These are phyloP conservation scores for Pseudomyrmex flavicornis DNA, from an alignment of 1,140 invertebrate genomes.

Conservation along the genomic window DNA sequence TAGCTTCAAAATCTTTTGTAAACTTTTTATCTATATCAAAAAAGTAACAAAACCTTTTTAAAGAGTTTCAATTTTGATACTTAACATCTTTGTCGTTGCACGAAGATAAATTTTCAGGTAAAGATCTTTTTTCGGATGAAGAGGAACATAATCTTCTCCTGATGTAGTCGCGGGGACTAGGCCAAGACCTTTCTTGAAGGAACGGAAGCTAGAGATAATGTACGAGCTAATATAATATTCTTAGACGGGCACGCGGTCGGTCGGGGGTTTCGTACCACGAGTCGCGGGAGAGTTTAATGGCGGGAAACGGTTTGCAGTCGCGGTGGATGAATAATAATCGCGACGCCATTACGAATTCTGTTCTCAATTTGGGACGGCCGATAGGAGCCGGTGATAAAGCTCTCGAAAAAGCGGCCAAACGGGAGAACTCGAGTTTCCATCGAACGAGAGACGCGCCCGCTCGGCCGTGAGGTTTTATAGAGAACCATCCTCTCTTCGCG, in stretches of 20 bases:
- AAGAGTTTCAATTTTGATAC: neutral
- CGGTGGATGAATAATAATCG: conserved; percentile 69
- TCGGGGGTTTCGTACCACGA: conserved; percentile 35
- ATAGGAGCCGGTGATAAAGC: conserved; percentile 58
- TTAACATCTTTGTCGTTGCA: neutral
- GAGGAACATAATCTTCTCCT: conserved; percentile 25
- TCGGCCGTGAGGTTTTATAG: conserved; percentile 34
- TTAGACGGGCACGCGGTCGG: conserved; percentile 68
- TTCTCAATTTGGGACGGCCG: conserved; percentile 59
- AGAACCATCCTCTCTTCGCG: conserved; percentile 19
- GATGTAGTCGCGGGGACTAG: conserved; percentile 25
- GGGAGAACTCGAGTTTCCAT: conserved; percentile 40
- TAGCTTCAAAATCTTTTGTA: neutral
- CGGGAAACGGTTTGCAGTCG: conserved; percentile 60
- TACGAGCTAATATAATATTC: conserved; percentile 79
- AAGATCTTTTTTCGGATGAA: conserved; percentile 3
- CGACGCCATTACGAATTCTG: conserved; percentile 66
- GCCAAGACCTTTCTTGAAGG: neutral
- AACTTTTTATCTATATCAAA: neutral
- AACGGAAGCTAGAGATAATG: conserved; percentile 67
- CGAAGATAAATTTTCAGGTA: conserved; percentile 22
- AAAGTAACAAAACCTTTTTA: no score
- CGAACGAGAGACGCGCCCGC: conserved; percentile 24
- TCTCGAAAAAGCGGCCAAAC: conserved; percentile 46
- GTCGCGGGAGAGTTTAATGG: conserved; percentile 55